Evolutionary conservation across 2,888 invertebrate genomes (phyloP).

Genomic region (Cephus sareptanus): DNA sequence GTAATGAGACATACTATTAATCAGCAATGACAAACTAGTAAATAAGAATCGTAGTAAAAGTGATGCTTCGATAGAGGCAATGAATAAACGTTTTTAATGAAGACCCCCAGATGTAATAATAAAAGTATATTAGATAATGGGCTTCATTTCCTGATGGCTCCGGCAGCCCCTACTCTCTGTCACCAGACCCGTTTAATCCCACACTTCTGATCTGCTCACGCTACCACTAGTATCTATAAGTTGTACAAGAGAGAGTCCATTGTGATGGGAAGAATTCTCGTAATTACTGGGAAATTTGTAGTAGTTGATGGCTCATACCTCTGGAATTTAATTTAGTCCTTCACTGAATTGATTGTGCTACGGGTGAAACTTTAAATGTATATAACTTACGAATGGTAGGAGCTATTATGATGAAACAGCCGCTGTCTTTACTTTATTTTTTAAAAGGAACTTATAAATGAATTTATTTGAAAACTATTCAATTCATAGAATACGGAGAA

Average conservation of each 20-base stretch:
- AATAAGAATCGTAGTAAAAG: not conserved
- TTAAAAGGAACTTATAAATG: too few species aligned
- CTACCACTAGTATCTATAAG: not conserved
- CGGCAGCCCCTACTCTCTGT: conserved; percentile 24
- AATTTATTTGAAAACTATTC: too few species aligned
- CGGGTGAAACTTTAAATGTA: too few species aligned
- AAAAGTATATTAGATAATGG: conserved; percentile 59
- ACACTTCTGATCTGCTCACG: conserved; percentile 12
- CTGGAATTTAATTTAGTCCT: not conserved
- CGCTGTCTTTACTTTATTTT: too few species aligned
- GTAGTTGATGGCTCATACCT: not conserved
- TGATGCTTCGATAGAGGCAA: conserved; percentile 17
- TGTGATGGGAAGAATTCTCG: not conserved
- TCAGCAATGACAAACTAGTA: not conserved
- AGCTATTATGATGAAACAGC: too few species aligned
- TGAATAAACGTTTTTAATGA: conserved; percentile 44
- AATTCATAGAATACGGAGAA: too few species aligned
- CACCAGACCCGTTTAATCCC: conserved; percentile 36
- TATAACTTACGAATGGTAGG: too few species aligned
- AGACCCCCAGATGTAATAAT: conserved; percentile 48
- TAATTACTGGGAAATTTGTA: not conserved
- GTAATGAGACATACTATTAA: not conserved
- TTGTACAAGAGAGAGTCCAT: not conserved
- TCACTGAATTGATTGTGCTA: not conserved
- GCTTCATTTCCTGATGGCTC: conserved; percentile 50